These are phyloP conservation scores for Nephrotoma guestfalica DNA, from an alignment of 2,888 invertebrate species.

Conservation along the genomic window DNA sequence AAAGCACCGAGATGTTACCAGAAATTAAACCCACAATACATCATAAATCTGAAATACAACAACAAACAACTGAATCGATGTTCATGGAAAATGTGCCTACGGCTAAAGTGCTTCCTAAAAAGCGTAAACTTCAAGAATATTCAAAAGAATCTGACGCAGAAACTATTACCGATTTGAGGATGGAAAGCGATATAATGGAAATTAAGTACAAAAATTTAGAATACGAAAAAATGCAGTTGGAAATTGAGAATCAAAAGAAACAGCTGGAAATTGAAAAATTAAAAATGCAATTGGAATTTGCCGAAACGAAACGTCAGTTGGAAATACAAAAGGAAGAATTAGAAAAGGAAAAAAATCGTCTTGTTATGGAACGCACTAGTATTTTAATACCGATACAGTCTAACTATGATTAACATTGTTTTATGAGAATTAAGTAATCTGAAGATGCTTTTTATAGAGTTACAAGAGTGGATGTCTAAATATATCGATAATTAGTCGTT, in stretches of 20 bases:
- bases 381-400: background rate
- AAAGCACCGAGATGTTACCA: background rate
- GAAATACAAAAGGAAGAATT: background rate
- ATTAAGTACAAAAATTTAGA: background rate
- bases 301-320: background rate
- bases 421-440: too few species aligned
- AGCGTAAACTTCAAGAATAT: background rate
- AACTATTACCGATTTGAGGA: background rate
- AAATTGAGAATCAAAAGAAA: background rate
- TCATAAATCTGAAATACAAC: background rate
- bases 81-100: background rate
- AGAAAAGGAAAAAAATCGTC: background rate
- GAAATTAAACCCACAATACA: background rate
- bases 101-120: background rate
- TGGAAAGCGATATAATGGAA: background rate
- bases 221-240: background rate
- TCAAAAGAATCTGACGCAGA: background rate
- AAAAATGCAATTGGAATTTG: background rate
- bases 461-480: too few species aligned
- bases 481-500: too few species aligned
- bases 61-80: background rate
- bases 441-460: too few species aligned
- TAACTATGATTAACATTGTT: background rate
- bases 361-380: background rate
- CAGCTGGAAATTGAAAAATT: background rate